A percentile compares a stretch with the other conserved stretches of the same genome.
Conservation (phyloP, 2,797 vertebrate species). For the Tokudaia muenninki region DNA sequence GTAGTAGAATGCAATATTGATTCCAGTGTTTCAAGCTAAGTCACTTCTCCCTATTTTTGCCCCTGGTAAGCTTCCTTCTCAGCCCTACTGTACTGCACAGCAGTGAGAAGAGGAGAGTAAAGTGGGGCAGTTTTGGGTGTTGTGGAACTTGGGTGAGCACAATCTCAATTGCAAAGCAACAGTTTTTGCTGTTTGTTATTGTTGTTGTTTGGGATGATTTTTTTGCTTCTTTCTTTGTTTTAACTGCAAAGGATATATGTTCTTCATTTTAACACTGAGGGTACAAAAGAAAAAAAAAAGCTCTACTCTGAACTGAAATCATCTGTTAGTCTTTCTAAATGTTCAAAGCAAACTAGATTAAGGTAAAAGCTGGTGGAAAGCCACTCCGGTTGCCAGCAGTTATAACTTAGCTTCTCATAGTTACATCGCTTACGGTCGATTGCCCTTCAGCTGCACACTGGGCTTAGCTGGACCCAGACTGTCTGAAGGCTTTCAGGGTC, state of each 20-base stretch:
- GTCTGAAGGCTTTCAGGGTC: neutral
- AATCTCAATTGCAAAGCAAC: slow-evolving; percentile 31
- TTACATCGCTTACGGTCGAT: neutral
- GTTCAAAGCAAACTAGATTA: slow-evolving; percentile 48
- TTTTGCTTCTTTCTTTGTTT: neutral
- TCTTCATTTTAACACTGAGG: slow-evolving; percentile 60
- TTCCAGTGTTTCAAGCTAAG: neutral
- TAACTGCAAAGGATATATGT: neutral
- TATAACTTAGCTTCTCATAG: neutral
- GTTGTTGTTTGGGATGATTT: neutral
- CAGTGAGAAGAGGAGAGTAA: neutral
- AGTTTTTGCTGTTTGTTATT: neutral
- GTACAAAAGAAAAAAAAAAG: slow-evolving; percentile 34
- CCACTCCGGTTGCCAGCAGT: neutral
- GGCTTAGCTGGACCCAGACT: neutral
- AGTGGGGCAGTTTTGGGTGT: neutral
- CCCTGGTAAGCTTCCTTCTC: neutral
- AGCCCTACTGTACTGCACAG: neutral
- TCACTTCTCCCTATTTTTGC: neutral
- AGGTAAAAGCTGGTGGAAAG: slow-evolving; percentile 46
- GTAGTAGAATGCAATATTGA: neutral
- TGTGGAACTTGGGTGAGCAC: neutral
- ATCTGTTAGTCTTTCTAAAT: slow-evolving; percentile 60
- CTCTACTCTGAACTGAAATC: neutral
- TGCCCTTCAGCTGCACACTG: neutral